These are phyloP conservation scores for Oceanodroma leucorhoa DNA, from an alignment of 2,797 vertebrate species.

Conservation along the genomic window DNA sequence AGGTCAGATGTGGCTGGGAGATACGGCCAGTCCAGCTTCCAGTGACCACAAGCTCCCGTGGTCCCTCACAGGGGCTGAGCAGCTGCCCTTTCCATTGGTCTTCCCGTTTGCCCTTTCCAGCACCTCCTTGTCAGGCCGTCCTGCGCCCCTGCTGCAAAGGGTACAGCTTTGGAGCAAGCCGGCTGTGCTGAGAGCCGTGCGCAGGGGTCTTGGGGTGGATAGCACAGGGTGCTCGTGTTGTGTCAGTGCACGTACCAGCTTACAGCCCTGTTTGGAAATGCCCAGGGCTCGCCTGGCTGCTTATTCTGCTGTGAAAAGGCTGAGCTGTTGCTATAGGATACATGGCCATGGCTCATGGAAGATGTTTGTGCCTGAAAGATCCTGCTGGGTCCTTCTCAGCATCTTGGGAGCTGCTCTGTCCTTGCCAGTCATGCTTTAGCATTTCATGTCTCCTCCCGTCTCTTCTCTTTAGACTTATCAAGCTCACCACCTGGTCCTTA, in stretches of 20 bases:
- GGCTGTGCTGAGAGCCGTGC: background rate
- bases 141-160: background rate
- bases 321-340: background rate
- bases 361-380: background rate
- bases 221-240: background rate
- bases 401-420: background rate
- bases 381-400: background rate
- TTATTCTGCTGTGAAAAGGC: background rate
- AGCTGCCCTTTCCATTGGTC: background rate
- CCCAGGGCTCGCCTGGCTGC: background rate
- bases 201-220: background rate
- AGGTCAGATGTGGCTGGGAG: background rate
- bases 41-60: fast-evolving
- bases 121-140: background rate
- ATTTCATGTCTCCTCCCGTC: background rate
- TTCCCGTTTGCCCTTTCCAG: background rate
- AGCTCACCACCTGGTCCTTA: slow-evolving; percentile 96
- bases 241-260: background rate
- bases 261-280: background rate
- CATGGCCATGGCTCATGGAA: background rate
- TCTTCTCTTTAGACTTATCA: slow-evolving; percentile 85
- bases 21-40: background rate
- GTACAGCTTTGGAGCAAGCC: background rate
- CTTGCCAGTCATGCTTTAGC: background rate
- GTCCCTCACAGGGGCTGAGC: background rate